These are phyloP conservation scores for Matsumurasca onukii DNA, from an alignment of 1,140 invertebrate species.

Conservation along the genomic window DNA sequence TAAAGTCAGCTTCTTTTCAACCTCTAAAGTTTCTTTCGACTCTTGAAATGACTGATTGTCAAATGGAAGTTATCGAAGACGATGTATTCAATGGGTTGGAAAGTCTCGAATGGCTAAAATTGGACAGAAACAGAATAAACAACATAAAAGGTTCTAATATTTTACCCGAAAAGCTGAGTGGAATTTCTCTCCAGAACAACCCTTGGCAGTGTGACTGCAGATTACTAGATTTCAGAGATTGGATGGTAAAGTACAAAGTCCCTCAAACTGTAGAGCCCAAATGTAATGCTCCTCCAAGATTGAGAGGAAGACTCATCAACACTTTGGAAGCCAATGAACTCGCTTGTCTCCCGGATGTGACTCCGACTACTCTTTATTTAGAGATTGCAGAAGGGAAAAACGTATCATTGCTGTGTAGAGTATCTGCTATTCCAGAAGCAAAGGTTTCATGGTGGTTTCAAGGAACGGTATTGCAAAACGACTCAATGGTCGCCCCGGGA, in stretches of 20 bases:
- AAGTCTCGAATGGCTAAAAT: slow-evolving; percentile 78
- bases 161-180: slow-evolving; percentile 70
- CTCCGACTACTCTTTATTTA: slow-evolving; percentile 66
- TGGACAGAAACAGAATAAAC: slow-evolving; percentile 78
- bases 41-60: slow-evolving; percentile 79
- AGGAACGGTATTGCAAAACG: slow-evolving; percentile 68
- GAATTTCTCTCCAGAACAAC: slow-evolving; percentile 80
- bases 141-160: slow-evolving; percentile 67
- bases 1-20: slow-evolving; percentile 74
- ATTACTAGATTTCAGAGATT: slow-evolving; percentile 70
- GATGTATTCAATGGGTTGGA: slow-evolving; percentile 79
- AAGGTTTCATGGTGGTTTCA: slow-evolving; percentile 79
- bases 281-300: slow-evolving; percentile 67
- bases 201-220: slow-evolving; percentile 88
- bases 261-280: slow-evolving; percentile 69
- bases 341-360: slow-evolving; percentile 78
- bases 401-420: slow-evolving; percentile 73
- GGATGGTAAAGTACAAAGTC: slow-evolving; percentile 73
- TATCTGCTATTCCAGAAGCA: slow-evolving; percentile 74
- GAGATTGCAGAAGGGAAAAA: slow-evolving; percentile 78
- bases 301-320: slow-evolving; percentile 67
- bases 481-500: slow-evolving; percentile 61
- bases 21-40: slow-evolving; percentile 71
- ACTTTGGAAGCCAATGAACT: slow-evolving; percentile 69
- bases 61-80: slow-evolving; percentile 71